Evolutionary conservation across 2,113 vertebrate genomes (phyloP).

Genomic region (Montifringilla adamsi): DNA sequence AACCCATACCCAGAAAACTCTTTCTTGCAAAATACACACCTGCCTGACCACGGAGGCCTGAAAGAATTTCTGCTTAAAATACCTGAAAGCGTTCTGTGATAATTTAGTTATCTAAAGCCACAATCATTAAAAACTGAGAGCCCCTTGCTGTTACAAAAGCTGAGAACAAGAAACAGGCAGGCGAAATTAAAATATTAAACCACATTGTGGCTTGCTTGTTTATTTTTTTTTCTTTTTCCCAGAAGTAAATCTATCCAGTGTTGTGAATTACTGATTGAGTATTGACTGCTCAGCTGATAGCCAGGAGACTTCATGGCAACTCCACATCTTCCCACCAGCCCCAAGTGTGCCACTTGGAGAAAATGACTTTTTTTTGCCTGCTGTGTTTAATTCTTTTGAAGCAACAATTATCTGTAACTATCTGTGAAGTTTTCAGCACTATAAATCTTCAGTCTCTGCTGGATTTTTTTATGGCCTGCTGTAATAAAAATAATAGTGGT

Average conservation of each 20-base stretch:
- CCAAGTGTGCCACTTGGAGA: background rate
- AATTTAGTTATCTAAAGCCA: background rate
- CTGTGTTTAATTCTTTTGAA: background rate
- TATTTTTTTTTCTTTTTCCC: background rate
- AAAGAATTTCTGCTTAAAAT: background rate
- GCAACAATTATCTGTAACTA: background rate
- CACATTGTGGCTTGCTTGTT: rapidly evolving
- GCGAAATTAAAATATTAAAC: background rate
- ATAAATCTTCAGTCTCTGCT: background rate
- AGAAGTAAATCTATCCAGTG: background rate
- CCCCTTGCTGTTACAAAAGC: background rate
- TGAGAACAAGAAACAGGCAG: background rate
- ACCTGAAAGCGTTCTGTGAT: background rate
- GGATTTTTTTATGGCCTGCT: background rate
- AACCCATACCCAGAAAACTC: background rate
- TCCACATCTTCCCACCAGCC: background rate
- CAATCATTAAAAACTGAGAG: background rate
- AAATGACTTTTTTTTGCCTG: background rate
- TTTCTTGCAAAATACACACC: background rate
- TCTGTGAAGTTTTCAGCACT: background rate
- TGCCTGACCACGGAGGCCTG: background rate
- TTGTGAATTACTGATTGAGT: background rate
- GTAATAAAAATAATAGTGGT: background rate
- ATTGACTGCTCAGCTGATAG: background rate
- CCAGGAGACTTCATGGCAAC: background rate